Evolutionary conservation across 1,140 invertebrate species (phyloP).

Genomic region (Tribolium castaneum): DNA sequence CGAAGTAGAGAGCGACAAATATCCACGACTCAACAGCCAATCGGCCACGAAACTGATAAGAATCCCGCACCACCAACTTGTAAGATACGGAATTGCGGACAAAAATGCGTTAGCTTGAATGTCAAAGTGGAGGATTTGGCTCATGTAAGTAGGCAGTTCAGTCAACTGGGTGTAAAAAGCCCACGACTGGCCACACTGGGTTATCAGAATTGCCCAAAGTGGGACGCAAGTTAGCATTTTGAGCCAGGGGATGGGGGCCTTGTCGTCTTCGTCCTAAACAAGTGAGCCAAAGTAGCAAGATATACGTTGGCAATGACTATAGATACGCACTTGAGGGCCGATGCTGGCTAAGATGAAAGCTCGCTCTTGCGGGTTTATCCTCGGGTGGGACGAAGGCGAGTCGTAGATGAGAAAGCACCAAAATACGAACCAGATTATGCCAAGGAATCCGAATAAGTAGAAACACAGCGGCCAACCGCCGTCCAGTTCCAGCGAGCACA

Average conservation of each 20-base stretch:
- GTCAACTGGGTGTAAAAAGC: slow-evolving; percentile 95
- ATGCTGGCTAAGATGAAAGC: slow-evolving; percentile 75
- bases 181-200: slow-evolving; percentile 94
- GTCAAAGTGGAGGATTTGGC: slow-evolving; percentile 89
- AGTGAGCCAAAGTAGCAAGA: no score
- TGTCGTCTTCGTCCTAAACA: slow-evolving; percentile 57
- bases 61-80: slow-evolving; percentile 77
- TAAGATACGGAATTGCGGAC: slow-evolving; percentile 84
- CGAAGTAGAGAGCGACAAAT: slow-evolving; percentile 74
- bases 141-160: slow-evolving; percentile 94
- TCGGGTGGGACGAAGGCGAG: slow-evolving; percentile 81
- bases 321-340: slow-evolving; percentile 60
- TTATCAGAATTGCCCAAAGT: slow-evolving; percentile 87
- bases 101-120: slow-evolving; percentile 83
- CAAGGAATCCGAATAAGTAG: slow-evolving; percentile 80
- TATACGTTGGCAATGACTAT: no score
- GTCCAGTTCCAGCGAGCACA: slow-evolving; percentile 74
- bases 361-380: slow-evolving; percentile 78
- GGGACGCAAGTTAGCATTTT: slow-evolving; percentile 84
- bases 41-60: slow-evolving; percentile 78
- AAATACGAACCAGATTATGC: slow-evolving; percentile 82
- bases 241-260: slow-evolving; percentile 75
- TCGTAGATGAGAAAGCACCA: slow-evolving; percentile 82
- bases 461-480: slow-evolving; percentile 84
- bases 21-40: slow-evolving; percentile 72